Evolutionary conservation across 2,888 invertebrate genomes (phyloP).

Genomic region (Drosophila falleni): DNA sequence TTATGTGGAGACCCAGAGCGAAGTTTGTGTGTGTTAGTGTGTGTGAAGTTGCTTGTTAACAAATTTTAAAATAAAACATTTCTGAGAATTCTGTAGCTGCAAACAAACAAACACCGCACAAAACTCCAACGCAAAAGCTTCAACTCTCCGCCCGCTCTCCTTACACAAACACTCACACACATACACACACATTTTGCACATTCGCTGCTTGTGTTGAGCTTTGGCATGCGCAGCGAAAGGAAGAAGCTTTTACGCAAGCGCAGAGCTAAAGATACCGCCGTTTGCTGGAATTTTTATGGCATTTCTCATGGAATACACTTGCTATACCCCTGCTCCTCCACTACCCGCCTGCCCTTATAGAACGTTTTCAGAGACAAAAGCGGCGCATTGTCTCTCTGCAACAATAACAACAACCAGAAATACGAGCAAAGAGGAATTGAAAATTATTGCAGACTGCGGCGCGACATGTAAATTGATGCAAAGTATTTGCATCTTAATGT

Average conservation of each 20-base stretch:
- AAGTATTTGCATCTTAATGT: slow-evolving; percentile 70
- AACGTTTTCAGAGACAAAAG: slow-evolving; percentile 64
- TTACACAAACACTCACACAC: neutral
- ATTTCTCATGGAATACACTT: slow-evolving; percentile 66
- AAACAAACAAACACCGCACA: slow-evolving; percentile 38
- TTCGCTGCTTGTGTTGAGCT: slow-evolving; percentile 35
- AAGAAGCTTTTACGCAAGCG: slow-evolving; percentile 72
- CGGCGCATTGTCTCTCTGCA: slow-evolving; percentile 68
- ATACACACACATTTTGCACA: slow-evolving; percentile 17
- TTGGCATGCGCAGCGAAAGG: slow-evolving; percentile 75
- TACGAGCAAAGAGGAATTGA: slow-evolving; percentile 19
- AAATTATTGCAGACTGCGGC: slow-evolving; percentile 33
- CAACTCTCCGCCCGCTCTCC: slow-evolving; percentile 28
- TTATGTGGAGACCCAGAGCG: slow-evolving; percentile 28
- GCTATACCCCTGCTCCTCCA: slow-evolving; percentile 16
- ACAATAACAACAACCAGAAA: slow-evolving; percentile 33
- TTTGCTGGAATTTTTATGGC: slow-evolving; percentile 72
- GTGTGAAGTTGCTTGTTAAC: slow-evolving; percentile 68
- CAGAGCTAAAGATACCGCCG: slow-evolving; percentile 54
- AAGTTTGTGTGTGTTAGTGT: slow-evolving; percentile 34
- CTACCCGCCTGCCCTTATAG: slow-evolving; percentile 4
- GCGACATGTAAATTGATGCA: slow-evolving; percentile 76
- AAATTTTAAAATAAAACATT: slow-evolving; percentile 77
- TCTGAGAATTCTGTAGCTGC: slow-evolving; percentile 64
- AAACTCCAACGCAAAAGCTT: slow-evolving; percentile 27